phyloP scores from a whole-genome alignment of 2,797 vertebrate species.

The Thaleichthys pacificus region DNA sequence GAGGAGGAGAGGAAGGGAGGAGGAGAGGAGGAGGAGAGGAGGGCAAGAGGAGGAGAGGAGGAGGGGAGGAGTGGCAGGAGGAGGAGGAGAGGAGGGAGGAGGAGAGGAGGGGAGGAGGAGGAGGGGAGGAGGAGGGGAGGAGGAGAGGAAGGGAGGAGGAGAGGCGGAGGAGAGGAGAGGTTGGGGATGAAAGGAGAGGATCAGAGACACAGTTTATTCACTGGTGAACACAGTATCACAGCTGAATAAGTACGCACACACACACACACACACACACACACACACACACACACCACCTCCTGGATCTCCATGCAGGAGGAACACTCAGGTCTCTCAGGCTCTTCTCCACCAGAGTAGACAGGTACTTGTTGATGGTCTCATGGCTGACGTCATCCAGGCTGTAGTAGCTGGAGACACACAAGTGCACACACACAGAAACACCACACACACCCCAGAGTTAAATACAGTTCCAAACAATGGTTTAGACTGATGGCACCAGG shows the following conservation, averaged over 20 bases:
- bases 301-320: slow-evolving; percentile 92
- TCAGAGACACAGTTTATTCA: background rate
- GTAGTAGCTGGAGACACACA: slow-evolving; percentile 83
- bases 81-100: too few species aligned
- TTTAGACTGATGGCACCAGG: too few species aligned
- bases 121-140: background rate
- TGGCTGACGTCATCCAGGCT: slow-evolving; percentile 88
- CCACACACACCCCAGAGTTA: background rate
- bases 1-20: background rate
- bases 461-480: too few species aligned
- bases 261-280: background rate
- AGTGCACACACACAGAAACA: background rate
- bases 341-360: slow-evolving; percentile 89
- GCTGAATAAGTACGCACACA: background rate
- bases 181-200: background rate
- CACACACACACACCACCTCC: slow-evolving; percentile 73
- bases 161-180: background rate
- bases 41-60: too few species aligned
- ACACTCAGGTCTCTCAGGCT: slow-evolving; percentile 87
- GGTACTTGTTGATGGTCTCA: slow-evolving; percentile 89
- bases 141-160: background rate
- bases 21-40: background rate
- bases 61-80: too few species aligned
- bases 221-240: background rate
- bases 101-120: too few species aligned